phyloP scores from a whole-genome alignment of 2,888 invertebrate species.

The Ephialtes manifestator region DNA sequence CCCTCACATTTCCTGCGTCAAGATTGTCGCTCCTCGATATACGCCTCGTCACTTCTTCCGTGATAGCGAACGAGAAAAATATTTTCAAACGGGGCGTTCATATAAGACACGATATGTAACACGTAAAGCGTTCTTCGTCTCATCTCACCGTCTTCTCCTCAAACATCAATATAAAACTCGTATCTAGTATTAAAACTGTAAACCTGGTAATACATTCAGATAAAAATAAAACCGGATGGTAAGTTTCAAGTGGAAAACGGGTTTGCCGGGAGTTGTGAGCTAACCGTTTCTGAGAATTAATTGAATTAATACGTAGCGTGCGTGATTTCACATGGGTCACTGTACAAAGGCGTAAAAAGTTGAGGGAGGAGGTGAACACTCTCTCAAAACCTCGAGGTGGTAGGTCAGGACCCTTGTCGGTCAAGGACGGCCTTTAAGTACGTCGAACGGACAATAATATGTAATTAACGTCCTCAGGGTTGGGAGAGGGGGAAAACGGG shows the following conservation, averaged over 20 bases:
- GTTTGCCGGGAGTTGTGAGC: conserved; percentile 1
- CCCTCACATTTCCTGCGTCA: conserved; percentile 11
- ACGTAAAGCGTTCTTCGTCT: conserved; percentile 8
- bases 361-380: conserved; percentile 25
- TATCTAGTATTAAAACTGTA: conserved; percentile 39
- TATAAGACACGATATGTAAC: conserved; percentile 31
- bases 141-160: conserved; percentile 11
- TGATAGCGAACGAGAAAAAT: conserved; percentile 51
- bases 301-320: conserved; percentile 37
- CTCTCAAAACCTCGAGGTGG: conserved; percentile 61
- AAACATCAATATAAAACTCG: conserved; percentile 52
- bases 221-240: not conserved
- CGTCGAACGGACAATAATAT: conserved; percentile 59
- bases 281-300: conserved; percentile 49
- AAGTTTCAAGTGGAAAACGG: conserved; percentile 13
- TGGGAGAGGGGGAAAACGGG: conserved; percentile 19
- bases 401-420: conserved; percentile 66
- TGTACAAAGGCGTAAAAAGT: not conserved
- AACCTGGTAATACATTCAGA: conserved; percentile 1
- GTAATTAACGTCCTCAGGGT: conserved; percentile 61
- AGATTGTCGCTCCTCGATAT: conserved; percentile 48
- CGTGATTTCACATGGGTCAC: not conserved
- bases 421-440: conserved; percentile 60
- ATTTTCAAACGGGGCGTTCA: conserved; percentile 8
- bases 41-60: conserved; percentile 34